phyloP scores from a whole-genome alignment of 1,140 invertebrate species.

The Telenomus remus region DNA sequence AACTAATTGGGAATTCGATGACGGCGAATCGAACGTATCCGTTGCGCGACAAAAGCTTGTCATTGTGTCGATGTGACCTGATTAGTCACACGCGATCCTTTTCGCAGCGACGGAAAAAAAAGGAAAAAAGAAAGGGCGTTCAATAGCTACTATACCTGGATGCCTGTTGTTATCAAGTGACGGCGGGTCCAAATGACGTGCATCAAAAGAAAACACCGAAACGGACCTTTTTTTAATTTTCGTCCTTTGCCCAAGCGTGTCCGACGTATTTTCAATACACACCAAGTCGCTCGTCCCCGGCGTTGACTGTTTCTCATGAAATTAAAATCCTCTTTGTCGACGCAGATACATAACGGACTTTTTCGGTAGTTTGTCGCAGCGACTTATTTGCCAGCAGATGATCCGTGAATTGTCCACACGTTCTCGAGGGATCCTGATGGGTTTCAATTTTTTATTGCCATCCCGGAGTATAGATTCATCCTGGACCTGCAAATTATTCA shows the following conservation, averaged over 20 bases:
- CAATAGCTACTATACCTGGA: slow-evolving; percentile 27
- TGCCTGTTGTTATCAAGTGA: slow-evolving; percentile 38
- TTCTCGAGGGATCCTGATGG: neutral
- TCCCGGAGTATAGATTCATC: too few species aligned
- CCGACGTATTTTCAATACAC: slow-evolving; percentile 43
- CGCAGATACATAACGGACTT: slow-evolving; percentile 25
- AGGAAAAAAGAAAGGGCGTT: neutral
- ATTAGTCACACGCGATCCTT: slow-evolving; percentile 64
- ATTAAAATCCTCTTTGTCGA: slow-evolving; percentile 36
- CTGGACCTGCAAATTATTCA: too few species aligned
- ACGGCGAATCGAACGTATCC: slow-evolving; percentile 39
- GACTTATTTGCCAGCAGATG: slow-evolving; percentile 32
- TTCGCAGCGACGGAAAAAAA: slow-evolving; percentile 54
- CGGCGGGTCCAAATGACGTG: slow-evolving; percentile 42
- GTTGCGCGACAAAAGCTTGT: slow-evolving; percentile 30
- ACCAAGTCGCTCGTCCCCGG: slow-evolving; percentile 23
- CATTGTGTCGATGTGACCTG: slow-evolving; percentile 52
- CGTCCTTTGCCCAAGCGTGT: slow-evolving; percentile 26
- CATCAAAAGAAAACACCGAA: slow-evolving; percentile 41
- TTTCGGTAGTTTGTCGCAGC: slow-evolving; percentile 11
- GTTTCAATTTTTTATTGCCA: neutral
- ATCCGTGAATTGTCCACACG: slow-evolving; percentile 22
- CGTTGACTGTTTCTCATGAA: slow-evolving; percentile 32
- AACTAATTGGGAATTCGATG: slow-evolving; percentile 66
- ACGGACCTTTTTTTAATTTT: slow-evolving; percentile 39